These are phyloP conservation scores for Drosophila nr. perissopoda DNA, from an alignment of 2,888 invertebrate genomes.

Conservation along the genomic window DNA sequence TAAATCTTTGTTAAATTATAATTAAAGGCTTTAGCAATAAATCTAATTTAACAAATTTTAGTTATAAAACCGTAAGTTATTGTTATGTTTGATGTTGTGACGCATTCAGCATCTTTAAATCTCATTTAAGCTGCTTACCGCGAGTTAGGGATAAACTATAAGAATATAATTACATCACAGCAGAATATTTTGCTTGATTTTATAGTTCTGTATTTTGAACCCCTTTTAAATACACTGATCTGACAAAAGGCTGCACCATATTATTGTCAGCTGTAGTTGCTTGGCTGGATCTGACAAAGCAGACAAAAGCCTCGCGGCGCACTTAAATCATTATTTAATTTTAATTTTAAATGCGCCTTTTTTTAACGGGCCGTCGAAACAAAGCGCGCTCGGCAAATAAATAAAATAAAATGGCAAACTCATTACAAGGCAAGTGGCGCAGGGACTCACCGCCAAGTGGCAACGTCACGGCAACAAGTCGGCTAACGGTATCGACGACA, in stretches of 20 bases:
- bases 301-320: slow-evolving; percentile 65
- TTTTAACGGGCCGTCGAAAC: slow-evolving; percentile 38
- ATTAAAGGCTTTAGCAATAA: neutral
- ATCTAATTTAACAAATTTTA: neutral
- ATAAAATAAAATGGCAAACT: slow-evolving; percentile 80
- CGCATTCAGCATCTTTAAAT: neutral
- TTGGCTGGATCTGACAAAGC: slow-evolving; percentile 36
- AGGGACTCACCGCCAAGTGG: slow-evolving; percentile 57
- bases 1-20: neutral
- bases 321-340: slow-evolving; percentile 79
- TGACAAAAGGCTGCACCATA: slow-evolving; percentile 12
- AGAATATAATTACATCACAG: neutral
- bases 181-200: neutral
- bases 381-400: slow-evolving; percentile 66
- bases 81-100: neutral
- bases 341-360: slow-evolving; percentile 73
- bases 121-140: neutral
- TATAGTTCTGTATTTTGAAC: neutral
- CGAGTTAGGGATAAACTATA: neutral
- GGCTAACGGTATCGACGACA: slow-evolving; percentile 47
- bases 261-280: slow-evolving; percentile 34
- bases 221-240: slow-evolving; percentile 1
- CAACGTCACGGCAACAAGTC: slow-evolving; percentile 77
- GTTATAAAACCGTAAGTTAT: too few relatives aligned
- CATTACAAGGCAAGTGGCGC: slow-evolving; percentile 72